phyloP scores from a whole-genome alignment of 2,113 vertebrate species.

The Dryoscopus gambensis region DNA sequence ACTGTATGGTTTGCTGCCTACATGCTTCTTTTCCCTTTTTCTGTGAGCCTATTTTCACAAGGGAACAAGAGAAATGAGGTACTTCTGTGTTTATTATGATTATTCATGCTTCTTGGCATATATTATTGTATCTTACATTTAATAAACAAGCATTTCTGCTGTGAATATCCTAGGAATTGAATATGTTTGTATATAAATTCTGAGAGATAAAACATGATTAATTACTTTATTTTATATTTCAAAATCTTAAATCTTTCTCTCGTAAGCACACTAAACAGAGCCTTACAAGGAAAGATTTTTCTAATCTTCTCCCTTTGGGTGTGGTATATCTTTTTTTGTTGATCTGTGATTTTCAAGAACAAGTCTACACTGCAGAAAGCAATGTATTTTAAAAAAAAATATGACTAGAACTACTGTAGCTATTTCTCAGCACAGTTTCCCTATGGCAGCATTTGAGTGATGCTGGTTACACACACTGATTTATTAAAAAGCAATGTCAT shows the following conservation, averaged over 20 bases:
- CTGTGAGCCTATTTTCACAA: neutral
- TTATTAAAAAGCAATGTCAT: slow-evolving; percentile 38
- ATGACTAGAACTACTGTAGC: neutral
- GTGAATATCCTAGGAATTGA: neutral
- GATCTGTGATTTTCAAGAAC: neutral
- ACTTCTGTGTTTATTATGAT: neutral
- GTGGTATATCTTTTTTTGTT: neutral
- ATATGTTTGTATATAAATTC: neutral
- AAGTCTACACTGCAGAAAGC: neutral
- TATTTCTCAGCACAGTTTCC: neutral
- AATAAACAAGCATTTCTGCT: neutral
- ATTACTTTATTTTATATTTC: neutral
- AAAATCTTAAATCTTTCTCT: neutral
- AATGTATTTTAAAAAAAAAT: neutral
- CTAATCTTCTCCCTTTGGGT: neutral
- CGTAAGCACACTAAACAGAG: neutral
- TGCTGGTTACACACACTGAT: neutral
- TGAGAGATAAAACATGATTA: neutral
- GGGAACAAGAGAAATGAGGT: neutral
- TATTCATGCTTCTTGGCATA: neutral
- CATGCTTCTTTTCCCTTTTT: neutral
- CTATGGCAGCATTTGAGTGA: neutral
- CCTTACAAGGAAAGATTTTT: neutral
- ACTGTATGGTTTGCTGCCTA: neutral
- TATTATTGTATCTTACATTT: neutral